Conservation (phyloP, 2,113 vertebrate species). For the Trogon surrucura region DNA sequence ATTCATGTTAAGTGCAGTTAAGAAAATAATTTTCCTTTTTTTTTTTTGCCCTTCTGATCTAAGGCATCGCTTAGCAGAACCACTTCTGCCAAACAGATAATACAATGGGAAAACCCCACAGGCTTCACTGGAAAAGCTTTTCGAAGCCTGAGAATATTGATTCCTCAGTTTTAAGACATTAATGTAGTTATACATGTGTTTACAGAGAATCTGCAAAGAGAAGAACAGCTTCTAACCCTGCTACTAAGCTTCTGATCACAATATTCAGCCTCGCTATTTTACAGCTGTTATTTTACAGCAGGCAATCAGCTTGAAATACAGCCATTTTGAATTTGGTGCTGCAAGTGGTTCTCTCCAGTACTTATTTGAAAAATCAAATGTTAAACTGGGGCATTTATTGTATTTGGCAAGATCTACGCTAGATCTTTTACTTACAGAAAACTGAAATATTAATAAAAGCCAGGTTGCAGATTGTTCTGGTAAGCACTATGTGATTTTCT, state of each 20-base stretch:
- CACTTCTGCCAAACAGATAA: background rate
- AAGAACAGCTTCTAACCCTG: background rate
- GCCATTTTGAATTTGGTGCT: background rate
- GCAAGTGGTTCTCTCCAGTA: background rate
- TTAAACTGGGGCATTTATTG: background rate
- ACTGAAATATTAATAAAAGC: background rate
- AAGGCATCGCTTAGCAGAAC: background rate
- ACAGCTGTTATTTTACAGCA: background rate
- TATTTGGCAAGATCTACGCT: background rate
- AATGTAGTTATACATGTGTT: background rate
- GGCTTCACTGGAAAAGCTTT: background rate
- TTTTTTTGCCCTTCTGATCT: background rate
- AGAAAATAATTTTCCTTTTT: background rate
- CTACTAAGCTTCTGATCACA: background rate
- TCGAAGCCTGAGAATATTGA: background rate
- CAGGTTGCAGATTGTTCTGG: background rate
- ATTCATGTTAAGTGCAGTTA: background rate
- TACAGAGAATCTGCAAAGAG: background rate
- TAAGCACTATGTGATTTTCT: background rate
- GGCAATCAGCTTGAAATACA: conserved; percentile 9
- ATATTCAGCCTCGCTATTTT: background rate
- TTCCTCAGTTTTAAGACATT: background rate
- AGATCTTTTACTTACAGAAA: background rate
- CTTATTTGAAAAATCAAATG: background rate
- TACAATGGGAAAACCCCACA: background rate